A percentile compares a stretch with the other conserved stretches of the same genome.
Conservation (phyloP, 1,140 invertebrate genomes). For the Hylyphantes graminicola region DNA sequence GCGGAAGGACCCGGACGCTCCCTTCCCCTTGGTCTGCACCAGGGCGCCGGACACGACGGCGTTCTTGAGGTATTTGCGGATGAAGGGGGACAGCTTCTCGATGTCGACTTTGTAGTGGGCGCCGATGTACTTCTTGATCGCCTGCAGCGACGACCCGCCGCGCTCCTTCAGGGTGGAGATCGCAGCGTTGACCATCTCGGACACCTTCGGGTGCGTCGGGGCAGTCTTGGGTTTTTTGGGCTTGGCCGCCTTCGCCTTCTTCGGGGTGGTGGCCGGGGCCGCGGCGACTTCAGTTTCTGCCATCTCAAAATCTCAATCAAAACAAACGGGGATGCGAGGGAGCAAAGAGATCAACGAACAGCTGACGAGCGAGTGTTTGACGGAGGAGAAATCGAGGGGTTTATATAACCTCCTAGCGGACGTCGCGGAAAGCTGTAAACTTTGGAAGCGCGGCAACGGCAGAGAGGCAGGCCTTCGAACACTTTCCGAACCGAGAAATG, state of each 20-base stretch:
- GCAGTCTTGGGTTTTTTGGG: constrained; percentile 61
- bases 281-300: constrained; percentile 56
- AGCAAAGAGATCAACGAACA: background rate
- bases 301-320: constrained; percentile 6
- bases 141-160: constrained; percentile 73
- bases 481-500: constrained; percentile 23
- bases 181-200: constrained; percentile 63
- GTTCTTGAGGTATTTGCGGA: constrained; percentile 73
- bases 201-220: constrained; percentile 63
- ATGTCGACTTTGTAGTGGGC: constrained; percentile 73
- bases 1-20: constrained; percentile 75
- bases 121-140: constrained; percentile 76
- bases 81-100: constrained; percentile 73
- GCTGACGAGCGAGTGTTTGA: background rate
- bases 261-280: constrained; percentile 63
- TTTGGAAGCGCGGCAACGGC: constrained; percentile 56
- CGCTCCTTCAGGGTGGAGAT: constrained; percentile 69
- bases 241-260: constrained; percentile 65
- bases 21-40: constrained; percentile 75
- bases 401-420: constrained; percentile 47
- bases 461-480: constrained; percentile 30
- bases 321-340: background rate
- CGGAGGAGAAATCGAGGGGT: background rate
- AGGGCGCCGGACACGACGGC: constrained; percentile 72
- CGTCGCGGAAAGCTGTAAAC: constrained; percentile 60